Evolutionary conservation across 2,888 invertebrate genomes (phyloP).

Genomic region (Hymenopus coronatus): DNA sequence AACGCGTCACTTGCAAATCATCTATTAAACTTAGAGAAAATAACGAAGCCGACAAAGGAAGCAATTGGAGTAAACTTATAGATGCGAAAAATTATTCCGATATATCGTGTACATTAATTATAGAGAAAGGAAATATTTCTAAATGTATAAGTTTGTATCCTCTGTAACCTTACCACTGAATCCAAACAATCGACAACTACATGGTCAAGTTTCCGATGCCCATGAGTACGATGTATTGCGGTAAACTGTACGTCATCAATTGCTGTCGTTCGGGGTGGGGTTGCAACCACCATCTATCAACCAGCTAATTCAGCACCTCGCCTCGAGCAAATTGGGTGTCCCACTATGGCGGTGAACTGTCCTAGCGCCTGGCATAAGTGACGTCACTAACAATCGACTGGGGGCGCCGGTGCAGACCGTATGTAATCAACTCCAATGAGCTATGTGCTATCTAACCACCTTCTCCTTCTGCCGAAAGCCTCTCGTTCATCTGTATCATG

Average conservation of each 20-base stretch:
- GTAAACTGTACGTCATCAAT: neutral
- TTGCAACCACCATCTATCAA: neutral
- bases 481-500: neutral
- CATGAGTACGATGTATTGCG: neutral
- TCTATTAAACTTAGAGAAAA: too few species aligned
- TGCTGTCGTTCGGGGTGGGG: neutral
- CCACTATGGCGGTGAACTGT: neutral
- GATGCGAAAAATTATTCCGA: too few species aligned
- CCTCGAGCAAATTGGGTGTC: neutral
- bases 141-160: too few species aligned
- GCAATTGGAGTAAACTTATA: too few species aligned
- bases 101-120: too few species aligned
- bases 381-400: neutral
- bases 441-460: neutral
- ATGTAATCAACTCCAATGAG: neutral
- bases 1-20: too few species aligned
- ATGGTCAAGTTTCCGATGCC: too few species aligned
- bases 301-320: neutral
- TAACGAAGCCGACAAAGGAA: too few species aligned
- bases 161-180: too few species aligned
- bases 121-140: too few species aligned
- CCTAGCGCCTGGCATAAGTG: neutral
- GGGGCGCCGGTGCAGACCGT: neutral
- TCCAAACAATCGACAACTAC: too few species aligned
- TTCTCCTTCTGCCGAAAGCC: too few species aligned